Evolutionary conservation across 2,797 vertebrate species (phyloP).

Genomic region (Manis javanica): DNA sequence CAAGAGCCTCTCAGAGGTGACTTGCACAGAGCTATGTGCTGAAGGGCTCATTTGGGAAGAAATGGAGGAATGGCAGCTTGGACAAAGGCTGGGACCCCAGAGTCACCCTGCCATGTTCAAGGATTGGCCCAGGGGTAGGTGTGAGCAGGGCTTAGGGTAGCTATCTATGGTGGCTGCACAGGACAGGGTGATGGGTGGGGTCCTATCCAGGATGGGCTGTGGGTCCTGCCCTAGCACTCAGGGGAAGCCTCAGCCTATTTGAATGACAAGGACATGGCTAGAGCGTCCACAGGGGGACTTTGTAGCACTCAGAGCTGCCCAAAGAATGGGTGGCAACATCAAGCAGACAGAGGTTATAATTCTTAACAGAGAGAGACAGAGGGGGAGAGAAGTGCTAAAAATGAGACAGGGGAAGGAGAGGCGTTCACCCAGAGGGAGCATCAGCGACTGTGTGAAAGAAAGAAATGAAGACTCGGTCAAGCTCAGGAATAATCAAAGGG

Average conservation of each 20-base stretch:
- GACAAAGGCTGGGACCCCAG: neutral
- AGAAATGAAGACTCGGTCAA: neutral
- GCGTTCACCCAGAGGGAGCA: neutral
- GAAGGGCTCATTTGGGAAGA: neutral
- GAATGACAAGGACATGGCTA: neutral
- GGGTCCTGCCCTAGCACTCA: neutral
- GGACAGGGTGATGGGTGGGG: neutral
- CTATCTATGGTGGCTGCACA: neutral
- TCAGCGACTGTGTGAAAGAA: neutral
- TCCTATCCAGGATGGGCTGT: neutral
- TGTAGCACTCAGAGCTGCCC: neutral
- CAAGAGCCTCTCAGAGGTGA: neutral
- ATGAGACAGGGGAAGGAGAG: neutral
- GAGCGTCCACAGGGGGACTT: neutral
- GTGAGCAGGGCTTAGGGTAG: too few relatives aligned
- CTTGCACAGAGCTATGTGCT: rapidly evolving
- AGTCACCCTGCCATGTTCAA: rapidly evolving
- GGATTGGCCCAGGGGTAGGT: neutral
- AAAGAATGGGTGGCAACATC: neutral
- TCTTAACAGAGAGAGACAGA: neutral
- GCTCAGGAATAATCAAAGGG: neutral
- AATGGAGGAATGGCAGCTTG: neutral
- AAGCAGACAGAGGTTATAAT: neutral
- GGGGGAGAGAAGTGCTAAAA: too few relatives aligned
- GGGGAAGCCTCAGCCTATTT: neutral